Percentiles rank a stretch among this genome's conserved stretches.
Evolutionary conservation across 2,888 invertebrate genomes (phyloP).

Genomic region (Trissolcus japonicus): DNA sequence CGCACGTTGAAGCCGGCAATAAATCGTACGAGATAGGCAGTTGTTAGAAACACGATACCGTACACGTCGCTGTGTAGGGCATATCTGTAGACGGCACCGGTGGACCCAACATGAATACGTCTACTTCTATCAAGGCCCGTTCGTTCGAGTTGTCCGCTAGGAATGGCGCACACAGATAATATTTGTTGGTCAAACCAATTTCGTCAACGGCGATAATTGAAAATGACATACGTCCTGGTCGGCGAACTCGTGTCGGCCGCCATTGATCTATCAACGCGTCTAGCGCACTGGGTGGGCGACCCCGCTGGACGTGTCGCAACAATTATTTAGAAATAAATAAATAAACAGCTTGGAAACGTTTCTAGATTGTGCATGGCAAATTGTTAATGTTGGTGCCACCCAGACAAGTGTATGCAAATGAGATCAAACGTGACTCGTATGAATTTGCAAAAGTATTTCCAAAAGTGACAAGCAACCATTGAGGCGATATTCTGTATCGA

Average conservation of each 20-base stretch:
- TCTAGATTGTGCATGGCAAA: slow-evolving; percentile 17
- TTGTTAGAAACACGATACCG: slow-evolving; percentile 47
- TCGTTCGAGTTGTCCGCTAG: slow-evolving; percentile 41
- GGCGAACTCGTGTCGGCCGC: slow-evolving; percentile 39
- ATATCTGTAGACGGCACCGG: slow-evolving; percentile 26
- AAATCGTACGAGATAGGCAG: slow-evolving; percentile 42
- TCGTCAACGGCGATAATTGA: slow-evolving; percentile 51
- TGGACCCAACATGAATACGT: slow-evolving; percentile 43
- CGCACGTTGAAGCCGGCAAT: slow-evolving; percentile 55
- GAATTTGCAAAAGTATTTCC: not conserved
- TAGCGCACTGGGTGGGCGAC: slow-evolving; percentile 54
- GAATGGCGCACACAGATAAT: slow-evolving; percentile 46
- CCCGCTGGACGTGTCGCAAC: slow-evolving; percentile 25
- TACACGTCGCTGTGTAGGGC: slow-evolving; percentile 21
- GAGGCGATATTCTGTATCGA: not conserved
- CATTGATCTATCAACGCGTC: slow-evolving; percentile 52
- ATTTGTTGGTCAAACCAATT: slow-evolving; percentile 53
- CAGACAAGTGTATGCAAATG: slow-evolving; percentile 22
- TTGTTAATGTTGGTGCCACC: slow-evolving; percentile 16
- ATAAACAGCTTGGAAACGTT: slow-evolving; percentile 14
- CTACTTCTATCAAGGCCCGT: slow-evolving; percentile 48
- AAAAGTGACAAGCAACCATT: not conserved
- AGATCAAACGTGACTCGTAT: not conserved
- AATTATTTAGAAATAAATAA: slow-evolving; percentile 40
- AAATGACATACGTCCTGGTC: slow-evolving; percentile 52